These are phyloP conservation scores for Thera obeliscata DNA, from an alignment of 2,888 invertebrate genomes.

Conservation along the genomic window DNA sequence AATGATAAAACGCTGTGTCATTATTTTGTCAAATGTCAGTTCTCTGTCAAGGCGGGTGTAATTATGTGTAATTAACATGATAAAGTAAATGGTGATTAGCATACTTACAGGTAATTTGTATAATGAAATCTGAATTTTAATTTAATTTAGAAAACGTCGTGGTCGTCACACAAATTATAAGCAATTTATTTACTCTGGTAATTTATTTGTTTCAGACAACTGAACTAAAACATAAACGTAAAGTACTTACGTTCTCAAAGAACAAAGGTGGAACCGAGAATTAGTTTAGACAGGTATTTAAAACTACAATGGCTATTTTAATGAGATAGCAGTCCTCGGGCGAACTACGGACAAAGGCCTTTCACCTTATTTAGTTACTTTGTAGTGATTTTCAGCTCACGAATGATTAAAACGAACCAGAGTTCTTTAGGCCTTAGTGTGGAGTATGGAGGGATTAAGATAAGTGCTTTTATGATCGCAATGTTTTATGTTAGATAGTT, in stretches of 20 bases:
- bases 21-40: constrained; percentile 6
- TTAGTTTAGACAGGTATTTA: constrained; percentile 1
- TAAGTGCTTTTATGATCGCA: too few relatives aligned
- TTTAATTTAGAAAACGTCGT: constrained; percentile 5
- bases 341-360: not conserved
- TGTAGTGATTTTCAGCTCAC: not conserved
- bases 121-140: constrained; percentile 7
- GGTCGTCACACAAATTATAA: constrained; percentile 1
- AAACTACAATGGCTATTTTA: not conserved
- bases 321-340: not conserved
- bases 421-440: not conserved
- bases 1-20: not conserved
- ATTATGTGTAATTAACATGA: not conserved
- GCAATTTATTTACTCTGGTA: not conserved
- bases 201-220: not conserved
- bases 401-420: not conserved
- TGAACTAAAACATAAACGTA: not conserved
- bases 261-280: not conserved
- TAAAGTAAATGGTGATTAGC: not conserved
- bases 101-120: not conserved
- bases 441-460: too few relatives aligned
- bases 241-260: not conserved
- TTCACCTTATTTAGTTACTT: not conserved
- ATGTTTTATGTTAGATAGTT: too few relatives aligned
- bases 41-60: not conserved